Base-by-base conservation (phyloP, 1,140 invertebrate genomes). In the Pseudomyrmex gracilis region DNA sequence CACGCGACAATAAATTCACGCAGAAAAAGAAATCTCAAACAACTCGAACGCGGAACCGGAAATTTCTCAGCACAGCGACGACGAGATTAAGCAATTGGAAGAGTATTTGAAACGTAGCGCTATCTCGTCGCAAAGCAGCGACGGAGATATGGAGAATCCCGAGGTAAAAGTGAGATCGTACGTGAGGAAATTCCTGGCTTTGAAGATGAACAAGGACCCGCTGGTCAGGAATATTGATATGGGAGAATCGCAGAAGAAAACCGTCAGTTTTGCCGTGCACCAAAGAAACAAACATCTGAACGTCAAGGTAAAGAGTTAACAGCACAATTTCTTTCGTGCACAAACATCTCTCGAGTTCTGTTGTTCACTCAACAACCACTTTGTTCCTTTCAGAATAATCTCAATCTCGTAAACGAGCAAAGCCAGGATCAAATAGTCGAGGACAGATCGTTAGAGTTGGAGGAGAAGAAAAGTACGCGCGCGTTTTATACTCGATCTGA, bases 81-180 rank as follows among this genome's bases (percentile, higher is more conserved):
- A 96, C 80, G 93, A 95, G 67, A 94, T 97, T 20, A 95, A 95
- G 73, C 96, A 97, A 88, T 90, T 97, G 67, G 96, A 97, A 92
- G 96, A 97, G 83, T 97, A 97, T 88, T 93, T 97, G 55, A 97
- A 96, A 92, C 95, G 96, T 55, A 97, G 96, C 89, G 96, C 96
- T 24, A 95, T 97, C 73, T 96, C 95, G 47, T 96, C 95, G 49
- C 95, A 96, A 74, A 96, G 96, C 87, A 96, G 96, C 90, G 96
- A 96, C 64, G 96, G 95, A 22, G 95, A 95, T 91, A 95, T 95
- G 83, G 96, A 96, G 87, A 95, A 95, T 92, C 95, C 95, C 87
- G 95, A 96, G 90, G 95, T 95, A 88, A 97, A 95, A 95, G 95
- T 96, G 90, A 95, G 95, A 93, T 97, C 95, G 90, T 97, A 96